Conservation (phyloP, 2,797 vertebrate genomes). For the Gymnocypris eckloni region DNA sequence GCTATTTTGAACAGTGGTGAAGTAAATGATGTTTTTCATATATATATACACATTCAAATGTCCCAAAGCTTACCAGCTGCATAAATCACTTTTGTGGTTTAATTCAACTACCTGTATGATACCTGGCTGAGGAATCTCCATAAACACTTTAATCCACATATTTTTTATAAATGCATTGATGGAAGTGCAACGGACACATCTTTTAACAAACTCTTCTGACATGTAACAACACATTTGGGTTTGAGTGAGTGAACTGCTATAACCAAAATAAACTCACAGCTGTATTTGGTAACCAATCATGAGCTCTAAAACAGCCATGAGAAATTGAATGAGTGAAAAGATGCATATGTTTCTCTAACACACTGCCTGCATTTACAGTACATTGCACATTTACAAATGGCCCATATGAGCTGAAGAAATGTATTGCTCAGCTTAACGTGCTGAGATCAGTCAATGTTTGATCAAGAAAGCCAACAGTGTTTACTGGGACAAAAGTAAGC, state of each 20-base stretch:
- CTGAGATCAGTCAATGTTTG: conserved; percentile 30
- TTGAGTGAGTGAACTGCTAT: not conserved
- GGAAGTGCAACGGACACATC: conserved; percentile 8
- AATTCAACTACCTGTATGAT: not conserved
- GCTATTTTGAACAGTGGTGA: not conserved
- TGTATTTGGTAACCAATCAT: conserved; percentile 23
- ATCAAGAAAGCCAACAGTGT: conserved; percentile 21
- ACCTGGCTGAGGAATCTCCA: not conserved
- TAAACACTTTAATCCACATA: not conserved
- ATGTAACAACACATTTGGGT: not conserved
- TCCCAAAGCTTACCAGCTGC: not conserved
- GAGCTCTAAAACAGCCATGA: conserved; percentile 20
- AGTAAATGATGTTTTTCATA: not conserved
- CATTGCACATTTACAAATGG: conserved; percentile 17
- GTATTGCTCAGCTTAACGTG: conserved; percentile 22
- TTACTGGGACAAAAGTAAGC: conserved; percentile 21
- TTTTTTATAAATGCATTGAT: not conserved
- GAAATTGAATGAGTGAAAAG: conserved; percentile 23
- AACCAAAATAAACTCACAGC: conserved; percentile 14
- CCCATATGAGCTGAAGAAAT: conserved; percentile 28
- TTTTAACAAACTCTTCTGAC: conserved; percentile 2
- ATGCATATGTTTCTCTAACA: conserved; percentile 16
- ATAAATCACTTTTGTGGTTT: not conserved
- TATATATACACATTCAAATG: not conserved
- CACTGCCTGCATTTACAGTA: conserved; percentile 29